Conservation (phyloP, 64 coral and sea anemone genomes). For the Actinia tenebrosa region DNA sequence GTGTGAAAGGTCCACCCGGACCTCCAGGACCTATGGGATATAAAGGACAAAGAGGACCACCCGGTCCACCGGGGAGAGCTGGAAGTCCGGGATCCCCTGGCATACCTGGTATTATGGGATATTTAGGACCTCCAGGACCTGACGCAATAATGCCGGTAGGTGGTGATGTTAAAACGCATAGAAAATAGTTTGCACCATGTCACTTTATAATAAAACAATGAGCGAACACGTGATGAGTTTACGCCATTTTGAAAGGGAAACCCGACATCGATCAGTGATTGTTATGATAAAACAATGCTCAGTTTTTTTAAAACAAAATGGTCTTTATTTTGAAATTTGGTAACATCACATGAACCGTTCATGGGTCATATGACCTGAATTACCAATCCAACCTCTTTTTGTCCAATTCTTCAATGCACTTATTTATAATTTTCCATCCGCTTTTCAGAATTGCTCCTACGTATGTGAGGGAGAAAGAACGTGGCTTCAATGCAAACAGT, state of each 20-base stretch:
- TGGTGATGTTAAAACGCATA: background rate
- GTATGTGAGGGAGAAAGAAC: slow-evolving; percentile 91
- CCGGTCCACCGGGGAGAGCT: slow-evolving; percentile 73
- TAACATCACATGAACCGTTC: background rate
- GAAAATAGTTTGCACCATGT: background rate
- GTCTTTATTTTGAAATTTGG: too few species aligned
- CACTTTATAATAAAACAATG: background rate
- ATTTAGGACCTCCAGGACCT: slow-evolving; percentile 63
- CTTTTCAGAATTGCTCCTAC: slow-evolving; percentile 84
- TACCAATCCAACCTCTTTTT: background rate
- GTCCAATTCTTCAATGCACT: background rate
- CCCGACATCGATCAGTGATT: too few species aligned
- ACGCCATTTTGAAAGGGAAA: background rate
- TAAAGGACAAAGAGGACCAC: slow-evolving; percentile 63
- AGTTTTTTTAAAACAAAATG: too few species aligned
- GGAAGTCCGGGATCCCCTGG: slow-evolving; percentile 84
- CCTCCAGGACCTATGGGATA: slow-evolving; percentile 65
- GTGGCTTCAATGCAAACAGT: slow-evolving; percentile 93
- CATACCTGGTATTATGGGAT: slow-evolving; percentile 48
- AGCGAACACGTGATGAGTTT: background rate
- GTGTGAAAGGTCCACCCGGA: slow-evolving; percentile 60
- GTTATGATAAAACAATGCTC: too few species aligned
- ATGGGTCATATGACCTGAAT: background rate
- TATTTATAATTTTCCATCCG: background rate
- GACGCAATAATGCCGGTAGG: slow-evolving; percentile 84